Conservation (phyloP, 1,140 invertebrate genomes). For the Drosophila orosa region DNA sequence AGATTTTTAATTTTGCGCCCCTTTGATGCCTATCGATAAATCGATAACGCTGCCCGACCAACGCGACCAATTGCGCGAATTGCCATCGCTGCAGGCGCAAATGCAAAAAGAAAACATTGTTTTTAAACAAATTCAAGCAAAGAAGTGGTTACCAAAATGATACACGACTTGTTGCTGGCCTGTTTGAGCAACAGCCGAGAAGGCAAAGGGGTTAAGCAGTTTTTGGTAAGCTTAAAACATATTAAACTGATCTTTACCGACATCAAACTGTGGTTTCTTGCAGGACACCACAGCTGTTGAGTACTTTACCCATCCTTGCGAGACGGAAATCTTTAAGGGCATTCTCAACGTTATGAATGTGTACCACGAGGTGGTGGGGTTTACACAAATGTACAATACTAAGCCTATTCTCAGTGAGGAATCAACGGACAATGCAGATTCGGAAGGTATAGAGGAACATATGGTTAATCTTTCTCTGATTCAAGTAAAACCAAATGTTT, state of each 20-base stretch:
- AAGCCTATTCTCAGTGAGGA: not conserved
- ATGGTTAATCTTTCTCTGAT: not conserved
- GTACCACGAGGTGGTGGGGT: slow-evolving; percentile 62
- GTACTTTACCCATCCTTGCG: slow-evolving; percentile 76
- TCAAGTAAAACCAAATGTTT: not conserved
- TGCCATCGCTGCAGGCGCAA: slow-evolving; percentile 32
- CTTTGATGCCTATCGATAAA: slow-evolving; percentile 1
- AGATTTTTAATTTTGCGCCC: not conserved
- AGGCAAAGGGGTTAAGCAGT: slow-evolving; percentile 47
- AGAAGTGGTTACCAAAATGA: slow-evolving; percentile 51
- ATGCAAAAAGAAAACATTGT: slow-evolving; percentile 16
- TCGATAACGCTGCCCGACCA: not conserved
- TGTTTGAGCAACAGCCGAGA: slow-evolving; percentile 61
- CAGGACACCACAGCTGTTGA: slow-evolving; percentile 49
- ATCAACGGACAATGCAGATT: not conserved
- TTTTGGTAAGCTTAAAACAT: slow-evolving; percentile 55
- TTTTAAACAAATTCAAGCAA: not conserved
- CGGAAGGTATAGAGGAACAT: slow-evolving; percentile 1
- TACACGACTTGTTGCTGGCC: slow-evolving; percentile 74
- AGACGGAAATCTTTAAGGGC: slow-evolving; percentile 63
- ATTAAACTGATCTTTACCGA: not conserved
- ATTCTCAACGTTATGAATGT: slow-evolving; percentile 66
- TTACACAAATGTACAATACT: slow-evolving; percentile 40
- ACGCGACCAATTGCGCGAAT: too few relatives aligned
- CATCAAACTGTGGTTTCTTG: not conserved